phyloP scores from a whole-genome alignment of 2,888 invertebrate species.

The Acleris literana region DNA sequence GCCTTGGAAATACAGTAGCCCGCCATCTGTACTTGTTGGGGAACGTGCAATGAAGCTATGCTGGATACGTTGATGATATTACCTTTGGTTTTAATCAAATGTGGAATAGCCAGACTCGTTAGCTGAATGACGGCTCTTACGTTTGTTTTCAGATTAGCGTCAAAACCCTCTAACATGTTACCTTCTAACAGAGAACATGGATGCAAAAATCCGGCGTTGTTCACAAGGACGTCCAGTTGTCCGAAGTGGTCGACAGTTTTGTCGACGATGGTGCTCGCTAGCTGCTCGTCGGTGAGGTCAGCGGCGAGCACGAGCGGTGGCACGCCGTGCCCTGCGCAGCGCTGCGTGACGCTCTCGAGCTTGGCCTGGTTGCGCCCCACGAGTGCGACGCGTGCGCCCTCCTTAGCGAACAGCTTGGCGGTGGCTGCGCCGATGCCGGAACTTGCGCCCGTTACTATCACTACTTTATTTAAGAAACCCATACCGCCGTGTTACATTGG shows the following conservation, averaged over 20 bases:
- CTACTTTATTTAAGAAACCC: constrained; percentile 60
- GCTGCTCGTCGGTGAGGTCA: constrained; percentile 49
- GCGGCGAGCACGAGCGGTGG: constrained; percentile 46
- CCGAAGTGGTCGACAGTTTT: constrained; percentile 47
- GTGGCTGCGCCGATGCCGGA: constrained; percentile 62
- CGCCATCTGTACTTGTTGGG: constrained; percentile 4
- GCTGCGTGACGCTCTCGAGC: constrained; percentile 49
- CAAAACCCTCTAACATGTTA: constrained; percentile 45
- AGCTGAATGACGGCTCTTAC: constrained; percentile 48
- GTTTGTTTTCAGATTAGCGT: constrained; percentile 52
- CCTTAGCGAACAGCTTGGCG: constrained; percentile 51
- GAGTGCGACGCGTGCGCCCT: constrained; percentile 57
- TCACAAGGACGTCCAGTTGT: constrained; percentile 51
- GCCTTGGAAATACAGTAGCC: constrained; percentile 88
- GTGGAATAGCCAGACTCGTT: constrained; percentile 48
- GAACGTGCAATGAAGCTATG: constrained; percentile 36
- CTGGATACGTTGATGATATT: constrained; percentile 61
- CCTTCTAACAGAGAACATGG: constrained; percentile 38
- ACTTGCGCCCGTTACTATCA: constrained; percentile 64
- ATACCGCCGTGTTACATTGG: constrained; percentile 39
- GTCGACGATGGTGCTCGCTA: constrained; percentile 43
- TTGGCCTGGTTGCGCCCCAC: constrained; percentile 61
- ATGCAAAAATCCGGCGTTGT: constrained; percentile 50
- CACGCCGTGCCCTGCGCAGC: constrained; percentile 48
- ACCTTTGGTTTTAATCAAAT: constrained; percentile 52